phyloP scores from a whole-genome alignment of 2,888 invertebrate species.

The Ptychoptera albimana region DNA sequence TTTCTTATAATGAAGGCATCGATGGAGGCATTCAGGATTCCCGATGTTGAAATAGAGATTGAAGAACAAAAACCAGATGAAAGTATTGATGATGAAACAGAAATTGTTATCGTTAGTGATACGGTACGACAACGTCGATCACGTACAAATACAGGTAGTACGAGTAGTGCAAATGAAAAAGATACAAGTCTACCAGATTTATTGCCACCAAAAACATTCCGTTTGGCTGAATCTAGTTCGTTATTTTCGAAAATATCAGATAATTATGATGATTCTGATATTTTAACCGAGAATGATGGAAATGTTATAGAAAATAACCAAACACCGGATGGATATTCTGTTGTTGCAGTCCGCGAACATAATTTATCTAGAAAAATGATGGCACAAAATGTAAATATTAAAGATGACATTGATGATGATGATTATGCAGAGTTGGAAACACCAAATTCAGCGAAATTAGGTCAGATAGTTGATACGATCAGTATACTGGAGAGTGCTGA shows the following conservation, averaged over 20 bases:
- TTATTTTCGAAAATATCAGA: constrained; percentile 52
- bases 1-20: constrained; percentile 3
- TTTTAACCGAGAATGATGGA: constrained; percentile 14
- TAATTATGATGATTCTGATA: constrained; percentile 24
- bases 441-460: constrained; percentile 19
- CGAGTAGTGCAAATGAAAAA: constrained; percentile 12
- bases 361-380: constrained; percentile 49
- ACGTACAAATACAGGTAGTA: constrained; percentile 23
- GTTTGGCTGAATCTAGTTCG: constrained; percentile 47
- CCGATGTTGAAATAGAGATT: too few relatives aligned
- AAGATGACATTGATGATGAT: neutral
- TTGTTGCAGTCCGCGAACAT: constrained; percentile 52
- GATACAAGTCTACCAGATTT: constrained; percentile 28
- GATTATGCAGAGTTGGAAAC: constrained; percentile 9
- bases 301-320: constrained; percentile 12
- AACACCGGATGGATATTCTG: constrained; percentile 32
- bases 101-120: constrained; percentile 41
- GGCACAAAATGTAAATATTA: constrained; percentile 15
- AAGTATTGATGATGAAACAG: constrained; percentile 33
- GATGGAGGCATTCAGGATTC: too few relatives aligned
- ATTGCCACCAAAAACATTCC: constrained; percentile 43
- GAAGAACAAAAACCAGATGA: neutral
- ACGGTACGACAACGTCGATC: constrained; percentile 40
- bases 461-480: constrained; percentile 32
- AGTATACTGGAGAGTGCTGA: constrained; percentile 37